Evolutionary conservation across 2,888 invertebrate genomes (phyloP).

Genomic region (Synanthedon vespiformis): DNA sequence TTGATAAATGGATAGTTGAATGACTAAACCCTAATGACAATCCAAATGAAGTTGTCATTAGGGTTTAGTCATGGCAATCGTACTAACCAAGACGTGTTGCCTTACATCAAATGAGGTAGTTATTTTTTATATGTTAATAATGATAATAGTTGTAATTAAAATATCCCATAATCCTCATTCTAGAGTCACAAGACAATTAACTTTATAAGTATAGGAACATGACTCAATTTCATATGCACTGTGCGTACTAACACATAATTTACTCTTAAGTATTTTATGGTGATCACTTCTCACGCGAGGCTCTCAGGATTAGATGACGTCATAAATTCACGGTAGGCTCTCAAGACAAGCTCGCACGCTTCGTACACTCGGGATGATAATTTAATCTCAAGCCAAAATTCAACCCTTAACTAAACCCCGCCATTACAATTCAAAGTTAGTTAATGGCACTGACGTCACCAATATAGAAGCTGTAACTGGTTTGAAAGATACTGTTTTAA

Average conservation of each 20-base stretch:
- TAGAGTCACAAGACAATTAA: too few species aligned
- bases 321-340: conserved; percentile 17
- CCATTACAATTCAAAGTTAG: conserved; percentile 1
- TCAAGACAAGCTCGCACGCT: conserved; percentile 8
- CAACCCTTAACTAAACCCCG: conserved; percentile 13
- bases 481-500: too few species aligned
- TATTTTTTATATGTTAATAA: too few species aligned
- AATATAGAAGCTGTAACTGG: too few species aligned
- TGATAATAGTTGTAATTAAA: too few species aligned
- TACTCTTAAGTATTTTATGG: conserved; percentile 7
- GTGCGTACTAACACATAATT: conserved; percentile 5
- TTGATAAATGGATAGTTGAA: too few species aligned
- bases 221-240: conserved; percentile 6
- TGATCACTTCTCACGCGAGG: conserved; percentile 6
- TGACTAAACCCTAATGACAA: too few species aligned
- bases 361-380: conserved; percentile 15
- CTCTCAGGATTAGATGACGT: conserved; percentile 17
- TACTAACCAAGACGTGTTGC: too few species aligned
- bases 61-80: too few species aligned
- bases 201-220: neutral
- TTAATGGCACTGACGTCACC: neutral
- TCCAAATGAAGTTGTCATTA: too few species aligned
- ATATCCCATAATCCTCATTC: too few species aligned
- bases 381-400: conserved; percentile 24
- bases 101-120: too few species aligned